phyloP scores from a whole-genome alignment of 2,113 vertebrate genomes.

The Phyllopteryx taeniolatus region DNA sequence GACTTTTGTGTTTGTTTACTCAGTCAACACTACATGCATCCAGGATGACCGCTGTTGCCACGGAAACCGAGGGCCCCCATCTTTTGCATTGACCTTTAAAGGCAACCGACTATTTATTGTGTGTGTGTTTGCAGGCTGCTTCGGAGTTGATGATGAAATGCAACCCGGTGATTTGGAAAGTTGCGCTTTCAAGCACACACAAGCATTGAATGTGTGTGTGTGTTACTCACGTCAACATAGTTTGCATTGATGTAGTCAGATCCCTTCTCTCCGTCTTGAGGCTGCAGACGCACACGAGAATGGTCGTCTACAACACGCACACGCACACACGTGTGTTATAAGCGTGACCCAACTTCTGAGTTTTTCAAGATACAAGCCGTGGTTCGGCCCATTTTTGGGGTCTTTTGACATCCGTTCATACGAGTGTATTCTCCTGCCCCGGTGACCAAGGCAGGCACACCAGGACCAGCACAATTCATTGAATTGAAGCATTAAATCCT shows the following conservation, averaged over 20 bases:
- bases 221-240: constrained; percentile 89
- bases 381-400: neutral
- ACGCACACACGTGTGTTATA: neutral
- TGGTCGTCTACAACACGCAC: constrained; percentile 82
- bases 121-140: neutral
- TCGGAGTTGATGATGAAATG: neutral
- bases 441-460: too few relatives aligned
- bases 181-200: too few relatives aligned
- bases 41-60: constrained; percentile 11
- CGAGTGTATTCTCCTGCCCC: too few relatives aligned
- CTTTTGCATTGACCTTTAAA: constrained; percentile 21
- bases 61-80: constrained; percentile 31
- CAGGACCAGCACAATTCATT: too few relatives aligned
- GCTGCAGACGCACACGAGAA: constrained; percentile 89
- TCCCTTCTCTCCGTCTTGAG: constrained; percentile 85
- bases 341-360: too few relatives aligned
- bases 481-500: neutral
- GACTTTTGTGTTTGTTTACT: constrained; percentile 17
- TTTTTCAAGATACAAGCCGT: neutral
- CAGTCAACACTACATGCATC: constrained; percentile 11
- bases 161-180: neutral
- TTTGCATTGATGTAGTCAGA: constrained; percentile 98
- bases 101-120: neutral
- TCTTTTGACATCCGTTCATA: too few relatives aligned
- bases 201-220: constrained; percentile 19